These are phyloP conservation scores for Cydia amplana DNA, from an alignment of 1,140 invertebrate species.

Conservation along the genomic window DNA sequence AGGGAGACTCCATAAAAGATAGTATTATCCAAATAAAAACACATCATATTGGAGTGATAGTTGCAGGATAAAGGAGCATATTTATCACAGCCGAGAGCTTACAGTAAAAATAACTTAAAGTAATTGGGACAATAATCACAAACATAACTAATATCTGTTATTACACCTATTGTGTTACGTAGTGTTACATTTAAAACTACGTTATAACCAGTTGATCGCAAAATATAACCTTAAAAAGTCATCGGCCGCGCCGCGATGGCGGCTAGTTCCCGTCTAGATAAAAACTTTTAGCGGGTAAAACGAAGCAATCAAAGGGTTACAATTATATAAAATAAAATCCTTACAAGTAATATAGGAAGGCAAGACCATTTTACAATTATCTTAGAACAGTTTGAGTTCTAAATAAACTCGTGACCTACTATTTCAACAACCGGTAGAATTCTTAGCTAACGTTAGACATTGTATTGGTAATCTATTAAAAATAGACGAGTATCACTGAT, in stretches of 20 bases:
- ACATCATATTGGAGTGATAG: slow-evolving; percentile 1
- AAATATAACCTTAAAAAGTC: too few species aligned
- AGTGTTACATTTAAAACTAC: background rate
- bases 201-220: too few species aligned
- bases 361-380: background rate
- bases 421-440: background rate
- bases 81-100: slow-evolving; percentile 47
- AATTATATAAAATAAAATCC: background rate
- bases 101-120: background rate
- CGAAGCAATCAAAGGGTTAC: background rate
- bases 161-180: background rate
- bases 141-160: background rate
- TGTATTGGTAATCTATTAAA: too few species aligned
- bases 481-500: too few species aligned
- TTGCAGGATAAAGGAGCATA: slow-evolving; percentile 16
- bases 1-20: background rate
- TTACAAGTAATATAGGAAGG: slow-evolving; percentile 1
- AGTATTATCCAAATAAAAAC: background rate
- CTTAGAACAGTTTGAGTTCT: background rate
- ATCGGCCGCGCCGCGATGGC: too few species aligned
- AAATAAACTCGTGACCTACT: background rate
- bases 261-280: too few species aligned
- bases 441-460: background rate
- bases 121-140: background rate
- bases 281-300: background rate